Base-by-base conservation (phyloP, 2,888 invertebrate species). In the Xanthorhoe designata region DNA sequence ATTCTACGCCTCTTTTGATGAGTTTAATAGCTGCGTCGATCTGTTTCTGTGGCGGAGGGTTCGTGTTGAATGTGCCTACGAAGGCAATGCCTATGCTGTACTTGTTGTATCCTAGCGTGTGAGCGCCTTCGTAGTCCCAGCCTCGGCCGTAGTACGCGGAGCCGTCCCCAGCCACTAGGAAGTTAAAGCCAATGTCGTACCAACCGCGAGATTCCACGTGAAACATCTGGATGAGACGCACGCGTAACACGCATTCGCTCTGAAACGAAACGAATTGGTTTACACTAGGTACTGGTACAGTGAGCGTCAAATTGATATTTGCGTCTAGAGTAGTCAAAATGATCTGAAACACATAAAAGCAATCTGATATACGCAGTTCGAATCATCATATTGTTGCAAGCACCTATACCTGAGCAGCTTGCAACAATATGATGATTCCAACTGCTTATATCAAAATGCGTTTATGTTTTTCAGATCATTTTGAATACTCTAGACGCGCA, bases 151-250 rank as follows among this genome's bases (percentile, higher is more conserved):
- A 94, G 81, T 97, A 97, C 0, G 95, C 96, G 8, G 94, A 94
- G 0, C 97, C 97, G 79, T 97, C 97, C 4, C 97, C 97, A 0
- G 97, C 97, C 1, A 97, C 94, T 1, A 97, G 86, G 75, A 97
- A 98, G 80, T 96, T 97, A 82, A 96, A 97, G 0, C 93, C 95
- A 24, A 97, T 96, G 79, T 97, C 97, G 49, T 69, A 93, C 94
- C 95, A 96, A 0, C 90, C 77, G n/a, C 82, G 80, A 0, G 92
- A 91, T 61, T 96, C 96, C 42, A 97, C 95, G 82, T 97, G 96
- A 75, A 93, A 96, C 24, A 90, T 94, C 84, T 97, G 97, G 55
- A 96, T 95, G 29, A 91, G 82, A 13, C 96, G 94, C 1, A 96
- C 95, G 0, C 93, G 91, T 8, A 94, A 90, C 1, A 94, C 93